Conservation (phyloP, 2,888 invertebrate genomes). For the Chaitophorus viminalis region DNA sequence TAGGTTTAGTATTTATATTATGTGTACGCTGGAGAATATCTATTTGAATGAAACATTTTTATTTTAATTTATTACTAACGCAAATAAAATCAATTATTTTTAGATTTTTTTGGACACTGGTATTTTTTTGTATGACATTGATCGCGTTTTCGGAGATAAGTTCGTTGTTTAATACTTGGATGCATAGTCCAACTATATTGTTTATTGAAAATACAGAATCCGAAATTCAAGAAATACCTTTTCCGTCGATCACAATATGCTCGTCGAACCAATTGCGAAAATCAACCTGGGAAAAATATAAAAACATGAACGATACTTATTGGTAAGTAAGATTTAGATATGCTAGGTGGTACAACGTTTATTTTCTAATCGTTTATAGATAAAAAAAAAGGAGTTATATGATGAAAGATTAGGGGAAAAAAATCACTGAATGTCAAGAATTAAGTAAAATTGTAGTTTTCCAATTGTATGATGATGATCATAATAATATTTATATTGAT, state of each 20-base stretch:
- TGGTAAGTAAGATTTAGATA: neutral
- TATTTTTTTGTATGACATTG: neutral
- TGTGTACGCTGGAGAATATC: too few species aligned
- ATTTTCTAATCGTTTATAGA: too few species aligned
- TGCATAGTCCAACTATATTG: neutral
- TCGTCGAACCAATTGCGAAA: slow-evolving; percentile 10
- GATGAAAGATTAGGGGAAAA: too few species aligned
- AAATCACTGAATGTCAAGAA: too few species aligned
- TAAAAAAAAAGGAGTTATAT: too few species aligned
- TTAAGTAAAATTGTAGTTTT: too few species aligned
- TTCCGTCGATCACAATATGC: slow-evolving; percentile 14
- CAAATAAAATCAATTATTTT: neutral
- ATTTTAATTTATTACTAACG: neutral
- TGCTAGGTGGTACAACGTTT: too few species aligned
- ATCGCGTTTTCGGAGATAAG: neutral
- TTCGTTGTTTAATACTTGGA: neutral
- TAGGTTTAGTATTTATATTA: too few species aligned
- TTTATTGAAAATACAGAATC: slow-evolving; percentile 28
- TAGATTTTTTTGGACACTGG: neutral
- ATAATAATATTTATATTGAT: too few species aligned
- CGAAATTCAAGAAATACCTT: slow-evolving; percentile 15
- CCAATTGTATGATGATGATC: too few species aligned
- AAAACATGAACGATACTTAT: neutral
- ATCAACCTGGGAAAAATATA: neutral
- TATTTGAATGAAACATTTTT: neutral